Evolutionary conservation across 1,140 invertebrate species (phyloP).

Genomic region (Conopomorpha cramerella): DNA sequence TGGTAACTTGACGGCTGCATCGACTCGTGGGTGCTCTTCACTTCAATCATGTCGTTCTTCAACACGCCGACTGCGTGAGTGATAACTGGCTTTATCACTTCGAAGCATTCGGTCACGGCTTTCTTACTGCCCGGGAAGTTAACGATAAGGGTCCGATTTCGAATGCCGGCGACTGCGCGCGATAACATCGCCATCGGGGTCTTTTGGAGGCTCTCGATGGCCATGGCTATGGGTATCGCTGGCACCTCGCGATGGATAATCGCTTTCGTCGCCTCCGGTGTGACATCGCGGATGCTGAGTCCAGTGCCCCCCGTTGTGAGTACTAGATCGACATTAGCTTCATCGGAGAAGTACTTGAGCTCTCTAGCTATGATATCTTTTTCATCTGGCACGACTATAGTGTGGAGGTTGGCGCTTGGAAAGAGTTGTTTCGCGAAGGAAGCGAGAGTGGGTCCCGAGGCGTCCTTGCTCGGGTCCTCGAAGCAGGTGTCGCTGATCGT

Average conservation of each 20-base stretch:
- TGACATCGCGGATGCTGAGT: constrained; percentile 86
- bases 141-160: constrained; percentile 81
- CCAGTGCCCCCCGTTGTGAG: constrained; percentile 95
- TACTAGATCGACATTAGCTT: constrained; percentile 70
- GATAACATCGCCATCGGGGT: constrained; percentile 89
- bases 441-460: constrained; percentile 39
- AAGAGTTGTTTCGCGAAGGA: constrained; percentile 29
- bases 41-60: constrained; percentile 54
- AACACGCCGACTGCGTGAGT: constrained; percentile 85
- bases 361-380: constrained; percentile 43
- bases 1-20: constrained; percentile 55
- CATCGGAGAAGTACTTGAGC: constrained; percentile 68
- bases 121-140: constrained; percentile 94
- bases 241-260: constrained; percentile 82
- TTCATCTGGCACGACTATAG: constrained; percentile 50
- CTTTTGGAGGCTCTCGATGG: constrained; percentile 75
- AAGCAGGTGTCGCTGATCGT: constrained; percentile 54
- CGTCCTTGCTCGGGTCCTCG: constrained; percentile 39
- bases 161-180: constrained; percentile 71
- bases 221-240: constrained; percentile 73
- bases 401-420: constrained; percentile 35
- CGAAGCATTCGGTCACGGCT: constrained; percentile 84
- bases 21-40: constrained; percentile 58
- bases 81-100: constrained; percentile 68
- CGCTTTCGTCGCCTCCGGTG: constrained; percentile 87